Evolutionary conservation across 2,797 vertebrate species (phyloP).

Genomic region (Chromobotia macracanthus): DNA sequence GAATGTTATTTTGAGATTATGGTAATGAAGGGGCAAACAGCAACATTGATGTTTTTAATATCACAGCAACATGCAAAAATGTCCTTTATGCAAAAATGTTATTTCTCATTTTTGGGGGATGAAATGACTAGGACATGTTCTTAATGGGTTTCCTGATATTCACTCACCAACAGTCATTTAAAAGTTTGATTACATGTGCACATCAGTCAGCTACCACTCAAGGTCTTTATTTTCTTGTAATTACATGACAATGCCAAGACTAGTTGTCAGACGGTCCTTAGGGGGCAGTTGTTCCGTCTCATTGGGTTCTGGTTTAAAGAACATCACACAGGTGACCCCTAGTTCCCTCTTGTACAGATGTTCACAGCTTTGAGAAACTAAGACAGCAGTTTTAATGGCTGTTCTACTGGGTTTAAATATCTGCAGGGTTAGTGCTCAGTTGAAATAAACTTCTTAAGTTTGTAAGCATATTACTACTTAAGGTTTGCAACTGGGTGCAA

Average conservation of each 20-base stretch:
- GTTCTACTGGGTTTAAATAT: neutral
- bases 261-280: slow-evolving; percentile 13
- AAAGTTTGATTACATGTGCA: neutral
- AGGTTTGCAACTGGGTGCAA: neutral
- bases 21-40: neutral
- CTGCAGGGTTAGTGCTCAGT: neutral
- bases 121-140: neutral
- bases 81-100: neutral
- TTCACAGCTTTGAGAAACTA: neutral
- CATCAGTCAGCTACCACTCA: neutral
- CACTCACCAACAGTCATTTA: neutral
- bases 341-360: neutral
- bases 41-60: neutral
- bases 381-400: neutral
- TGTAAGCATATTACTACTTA: neutral
- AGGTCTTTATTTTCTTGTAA: slow-evolving; percentile 2
- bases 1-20: neutral
- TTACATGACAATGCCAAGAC: slow-evolving; percentile 3
- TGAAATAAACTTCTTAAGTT: neutral
- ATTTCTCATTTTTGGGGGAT: neutral
- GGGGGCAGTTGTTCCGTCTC: slow-evolving; percentile 1
- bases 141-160: neutral
- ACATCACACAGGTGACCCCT: neutral
- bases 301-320: neutral
- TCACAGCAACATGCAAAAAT: neutral